Evolutionary conservation across 1,140 invertebrate genomes (phyloP), one percentile per base, ranked within the genome.

Genomic region (Aethina tumida): DNA sequence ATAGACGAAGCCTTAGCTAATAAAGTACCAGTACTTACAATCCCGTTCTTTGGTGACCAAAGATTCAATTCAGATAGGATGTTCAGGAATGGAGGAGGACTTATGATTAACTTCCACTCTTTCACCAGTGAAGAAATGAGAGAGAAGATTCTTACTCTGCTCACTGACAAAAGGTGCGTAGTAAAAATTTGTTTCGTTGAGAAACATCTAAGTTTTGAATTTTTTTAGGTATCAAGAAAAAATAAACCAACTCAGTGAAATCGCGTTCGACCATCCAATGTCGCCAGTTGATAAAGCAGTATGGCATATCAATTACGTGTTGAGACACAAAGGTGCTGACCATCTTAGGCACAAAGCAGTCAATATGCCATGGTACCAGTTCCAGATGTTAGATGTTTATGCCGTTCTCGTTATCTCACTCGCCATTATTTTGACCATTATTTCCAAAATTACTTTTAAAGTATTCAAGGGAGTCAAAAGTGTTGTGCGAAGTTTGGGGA

Each of bases 261-360:
- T 49, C n/a, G 22, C 37, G 8, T 13, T 20, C 0, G 70, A 71
- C 24, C 56, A 63, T 49, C 65, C 60, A 0, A 50, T 58, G 18
- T 45, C 57, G 27, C 31, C 52, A 1, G 31, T 69, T 18, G 50
- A 72, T 2, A 52, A 54, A 19, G 60, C 65, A 0, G 50, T 65
- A n/a, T 73, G 60, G 57, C 74, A 71, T 70, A 67, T 60, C 3
- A 71, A 75, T 43, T 72, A 69, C 52, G 63, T 73, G 2, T 52
- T 74, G 14, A 50, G 68, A 12, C 58, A 71, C 35, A 62, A 66
- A 16, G 68, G 67, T 12, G 62, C 62, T 2, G 33, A 51, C 17
- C 65, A 69, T 52, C 46, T 73, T 17, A 52, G 50, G 19, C 59
- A 41, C 27, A 28, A 8, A 21, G 39, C 34, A 12, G 20, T 25